Evolutionary conservation across 2,797 vertebrate genomes (phyloP).

Genomic region (Pelochelys cantorii): DNA sequence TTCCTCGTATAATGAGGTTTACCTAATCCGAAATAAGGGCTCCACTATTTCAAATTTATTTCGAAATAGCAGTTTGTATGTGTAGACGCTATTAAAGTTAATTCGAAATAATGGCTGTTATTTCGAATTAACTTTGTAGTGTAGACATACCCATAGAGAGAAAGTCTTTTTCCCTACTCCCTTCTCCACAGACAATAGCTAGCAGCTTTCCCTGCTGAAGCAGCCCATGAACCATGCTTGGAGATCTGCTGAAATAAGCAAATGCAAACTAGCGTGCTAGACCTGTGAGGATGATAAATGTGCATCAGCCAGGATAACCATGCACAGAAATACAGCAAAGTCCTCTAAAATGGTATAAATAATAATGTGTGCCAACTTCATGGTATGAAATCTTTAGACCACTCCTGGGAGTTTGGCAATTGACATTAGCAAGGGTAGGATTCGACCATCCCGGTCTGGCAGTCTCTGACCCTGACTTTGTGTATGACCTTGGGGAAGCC

Average conservation of each 20-base stretch:
- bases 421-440: background rate
- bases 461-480: background rate
- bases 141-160: too few species aligned
- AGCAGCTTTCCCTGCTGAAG: background rate
- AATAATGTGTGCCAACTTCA: background rate
- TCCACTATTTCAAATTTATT: too few species aligned
- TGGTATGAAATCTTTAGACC: background rate
- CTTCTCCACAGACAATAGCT: background rate
- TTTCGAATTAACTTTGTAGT: too few species aligned
- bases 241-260: background rate
- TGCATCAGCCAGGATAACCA: fast-evolving
- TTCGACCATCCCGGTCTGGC: background rate
- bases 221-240: background rate
- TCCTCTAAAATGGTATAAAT: background rate
- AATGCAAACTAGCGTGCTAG: background rate
- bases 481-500: background rate
- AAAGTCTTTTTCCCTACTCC: background rate
- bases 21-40: too few species aligned
- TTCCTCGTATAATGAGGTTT: too few species aligned
- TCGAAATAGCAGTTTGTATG: too few species aligned
- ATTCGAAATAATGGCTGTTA: too few species aligned
- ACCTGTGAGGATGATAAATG: background rate
- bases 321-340: background rate
- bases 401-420: background rate
- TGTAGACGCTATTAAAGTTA: too few species aligned